These are phyloP conservation scores for Amblyteles armatorius DNA, from an alignment of 2,888 invertebrate genomes.

Conservation along the genomic window DNA sequence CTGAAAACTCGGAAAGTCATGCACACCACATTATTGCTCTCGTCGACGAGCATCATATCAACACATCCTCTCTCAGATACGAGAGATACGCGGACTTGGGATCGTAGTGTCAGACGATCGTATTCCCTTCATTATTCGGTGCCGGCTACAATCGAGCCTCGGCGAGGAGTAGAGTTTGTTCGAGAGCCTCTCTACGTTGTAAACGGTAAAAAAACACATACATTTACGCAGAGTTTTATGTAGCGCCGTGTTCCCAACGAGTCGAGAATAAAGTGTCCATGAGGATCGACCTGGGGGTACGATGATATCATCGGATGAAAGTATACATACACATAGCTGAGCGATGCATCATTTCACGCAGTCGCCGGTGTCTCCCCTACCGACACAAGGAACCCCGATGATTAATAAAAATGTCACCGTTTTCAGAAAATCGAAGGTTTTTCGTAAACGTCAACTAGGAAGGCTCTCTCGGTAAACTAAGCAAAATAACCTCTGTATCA, in stretches of 20 bases:
- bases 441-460: slow-evolving; percentile 6
- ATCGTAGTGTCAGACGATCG: slow-evolving; percentile 38
- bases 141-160: slow-evolving; percentile 37
- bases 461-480: not conserved
- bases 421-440: slow-evolving; percentile 46
- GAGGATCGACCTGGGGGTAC: slow-evolving; percentile 63
- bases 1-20: slow-evolving; percentile 60
- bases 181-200: slow-evolving; percentile 23
- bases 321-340: slow-evolving; percentile 77
- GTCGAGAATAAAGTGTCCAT: slow-evolving; percentile 62
- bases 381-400: slow-evolving; percentile 21
- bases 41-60: slow-evolving; percentile 16
- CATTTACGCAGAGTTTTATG: slow-evolving; percentile 25
- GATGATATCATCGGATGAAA: slow-evolving; percentile 81
- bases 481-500: not conserved
- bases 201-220: not conserved
- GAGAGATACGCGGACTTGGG: slow-evolving; percentile 11
- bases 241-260: slow-evolving; percentile 48
- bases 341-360: slow-evolving; percentile 79
- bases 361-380: slow-evolving; percentile 7
- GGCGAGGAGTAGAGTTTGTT: slow-evolving; percentile 18
- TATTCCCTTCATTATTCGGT: slow-evolving; percentile 58
- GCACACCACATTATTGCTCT: slow-evolving; percentile 45
- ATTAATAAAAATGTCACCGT: slow-evolving; percentile 37
- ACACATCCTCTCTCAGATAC: slow-evolving; percentile 60